These are phyloP conservation scores for Brenthis hecate DNA, from an alignment of 2,888 invertebrate genomes.

Conservation along the genomic window DNA sequence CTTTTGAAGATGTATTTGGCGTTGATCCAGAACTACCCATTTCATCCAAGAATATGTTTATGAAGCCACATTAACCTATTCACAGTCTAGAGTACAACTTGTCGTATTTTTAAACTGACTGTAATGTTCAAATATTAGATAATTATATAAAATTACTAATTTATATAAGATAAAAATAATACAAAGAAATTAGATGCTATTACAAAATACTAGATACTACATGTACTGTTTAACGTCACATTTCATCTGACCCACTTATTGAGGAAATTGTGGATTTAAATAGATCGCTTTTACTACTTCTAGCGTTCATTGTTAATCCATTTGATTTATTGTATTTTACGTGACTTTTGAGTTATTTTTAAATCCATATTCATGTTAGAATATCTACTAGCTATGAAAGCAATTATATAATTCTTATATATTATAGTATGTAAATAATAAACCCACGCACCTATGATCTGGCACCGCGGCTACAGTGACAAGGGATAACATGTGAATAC, in stretches of 20 bases:
- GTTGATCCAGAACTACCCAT: constrained; percentile 19
- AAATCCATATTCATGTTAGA: background rate
- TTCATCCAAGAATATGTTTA: constrained; percentile 15
- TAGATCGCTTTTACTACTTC: constrained; percentile 9
- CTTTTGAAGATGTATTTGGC: constrained; percentile 26
- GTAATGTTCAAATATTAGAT: background rate
- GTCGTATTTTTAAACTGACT: background rate
- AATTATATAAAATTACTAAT: background rate
- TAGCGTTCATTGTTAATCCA: background rate
- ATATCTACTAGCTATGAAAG: too few species aligned
- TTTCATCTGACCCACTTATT: constrained; percentile 15
- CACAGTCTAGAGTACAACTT: background rate
- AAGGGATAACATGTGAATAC: constrained; percentile 91
- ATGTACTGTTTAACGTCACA: constrained; percentile 12
- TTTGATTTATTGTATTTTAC: background rate
- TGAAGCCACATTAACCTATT: constrained; percentile 18
- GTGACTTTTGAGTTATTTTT: background rate
- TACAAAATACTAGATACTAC: background rate
- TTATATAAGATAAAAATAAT: background rate
- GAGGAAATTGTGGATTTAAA: constrained; percentile 8
- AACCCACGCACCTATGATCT: constrained; percentile 80
- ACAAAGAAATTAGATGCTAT: background rate
- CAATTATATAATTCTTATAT: background rate
- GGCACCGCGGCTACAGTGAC: constrained; percentile 92
- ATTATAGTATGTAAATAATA: background rate